Conservation (phyloP, 2,113 vertebrate species). For the Centropus unirufus region DNA sequence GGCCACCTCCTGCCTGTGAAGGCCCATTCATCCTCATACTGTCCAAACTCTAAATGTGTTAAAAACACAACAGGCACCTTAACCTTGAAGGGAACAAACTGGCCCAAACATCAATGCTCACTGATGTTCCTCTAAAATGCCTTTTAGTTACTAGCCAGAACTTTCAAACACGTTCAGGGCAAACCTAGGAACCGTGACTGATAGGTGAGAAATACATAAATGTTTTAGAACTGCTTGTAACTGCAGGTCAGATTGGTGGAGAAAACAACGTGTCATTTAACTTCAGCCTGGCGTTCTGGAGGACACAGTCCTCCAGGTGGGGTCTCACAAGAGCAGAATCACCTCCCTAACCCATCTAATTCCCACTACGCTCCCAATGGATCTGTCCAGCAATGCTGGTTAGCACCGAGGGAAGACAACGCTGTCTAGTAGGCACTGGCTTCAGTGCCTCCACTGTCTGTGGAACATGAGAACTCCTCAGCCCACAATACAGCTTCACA, state of each 20-base stretch:
- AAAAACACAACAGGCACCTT: neutral
- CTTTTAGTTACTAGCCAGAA: neutral
- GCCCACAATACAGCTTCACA: neutral
- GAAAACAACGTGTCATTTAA: neutral
- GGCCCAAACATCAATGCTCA: neutral
- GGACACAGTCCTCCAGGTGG: too few species aligned
- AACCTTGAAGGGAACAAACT: neutral
- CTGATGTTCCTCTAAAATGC: neutral
- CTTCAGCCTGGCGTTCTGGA: neutral
- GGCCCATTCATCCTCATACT: neutral
- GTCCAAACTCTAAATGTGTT: neutral
- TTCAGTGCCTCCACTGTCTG: neutral
- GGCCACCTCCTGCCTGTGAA: neutral
- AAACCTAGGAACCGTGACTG: neutral
- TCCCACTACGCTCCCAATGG: neutral
- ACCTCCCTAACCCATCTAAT: neutral
- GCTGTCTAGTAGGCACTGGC: neutral
- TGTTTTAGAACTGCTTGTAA: neutral
- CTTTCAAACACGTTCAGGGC: neutral
- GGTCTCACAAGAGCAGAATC: too few species aligned
- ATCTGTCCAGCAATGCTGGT: neutral
- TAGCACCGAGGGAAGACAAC: neutral
- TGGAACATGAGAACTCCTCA: neutral
- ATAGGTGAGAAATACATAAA: neutral
- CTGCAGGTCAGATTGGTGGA: neutral